phyloP scores from a whole-genome alignment of 2,888 invertebrate species.

The Eutolmus rufibarbis region DNA sequence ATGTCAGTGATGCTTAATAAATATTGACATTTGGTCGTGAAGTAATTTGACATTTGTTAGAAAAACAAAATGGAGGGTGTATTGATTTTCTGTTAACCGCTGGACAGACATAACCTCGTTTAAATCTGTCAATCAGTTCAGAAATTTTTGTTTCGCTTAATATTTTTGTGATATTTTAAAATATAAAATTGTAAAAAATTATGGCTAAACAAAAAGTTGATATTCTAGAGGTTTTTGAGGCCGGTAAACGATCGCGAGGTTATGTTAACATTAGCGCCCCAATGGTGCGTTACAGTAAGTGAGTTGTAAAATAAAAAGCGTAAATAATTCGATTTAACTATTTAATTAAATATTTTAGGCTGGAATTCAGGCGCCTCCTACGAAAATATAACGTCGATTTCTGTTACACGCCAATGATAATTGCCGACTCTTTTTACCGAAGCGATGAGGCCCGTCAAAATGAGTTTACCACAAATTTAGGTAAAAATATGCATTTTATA shows the following conservation, averaged over 20 bases:
- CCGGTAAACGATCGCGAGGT: slow-evolving; percentile 64
- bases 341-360: background rate
- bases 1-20: too few species aligned
- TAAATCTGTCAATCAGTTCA: too few species aligned
- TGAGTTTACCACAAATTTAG: slow-evolving; percentile 77
- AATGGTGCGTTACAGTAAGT: slow-evolving; percentile 95
- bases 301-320: slow-evolving; percentile 52
- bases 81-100: too few species aligned
- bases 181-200: too few species aligned
- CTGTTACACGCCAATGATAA: slow-evolving; percentile 95
- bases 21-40: too few species aligned
- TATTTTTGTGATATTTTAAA: too few species aligned
- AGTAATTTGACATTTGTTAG: too few species aligned
- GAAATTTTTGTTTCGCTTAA: too few species aligned
- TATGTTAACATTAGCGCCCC: slow-evolving; percentile 87
- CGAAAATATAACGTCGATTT: slow-evolving; percentile 85
- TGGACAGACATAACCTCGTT: too few species aligned
- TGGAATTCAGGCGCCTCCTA: slow-evolving; percentile 79
- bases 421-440: slow-evolving; percentile 90
- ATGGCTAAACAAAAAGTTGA: slow-evolving; percentile 55
- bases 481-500: slow-evolving; percentile 53
- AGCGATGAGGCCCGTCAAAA: slow-evolving; percentile 84
- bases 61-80: too few species aligned
- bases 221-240: slow-evolving; percentile 72
- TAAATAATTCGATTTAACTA: too few species aligned